Evolutionary conservation across 1,140 invertebrate species (phyloP).

Genomic region (Drusus annulatus): DNA sequence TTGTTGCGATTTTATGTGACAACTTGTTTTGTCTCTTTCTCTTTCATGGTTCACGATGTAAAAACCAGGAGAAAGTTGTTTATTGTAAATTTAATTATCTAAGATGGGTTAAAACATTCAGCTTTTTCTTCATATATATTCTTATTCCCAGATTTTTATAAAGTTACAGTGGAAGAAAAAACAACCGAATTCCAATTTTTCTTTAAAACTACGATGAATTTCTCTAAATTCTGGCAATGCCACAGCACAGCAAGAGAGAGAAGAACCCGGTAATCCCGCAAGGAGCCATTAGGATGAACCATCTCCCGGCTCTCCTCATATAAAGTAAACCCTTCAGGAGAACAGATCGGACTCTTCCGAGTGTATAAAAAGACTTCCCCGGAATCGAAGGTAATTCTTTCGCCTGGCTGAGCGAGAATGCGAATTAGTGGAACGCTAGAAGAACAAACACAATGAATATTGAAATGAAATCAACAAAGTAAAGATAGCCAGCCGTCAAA

Average conservation of each 20-base stretch:
- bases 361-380: not conserved
- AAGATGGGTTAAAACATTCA: too few species aligned
- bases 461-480: slow-evolving; percentile 21
- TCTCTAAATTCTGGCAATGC: slow-evolving; percentile 8
- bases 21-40: too few species aligned
- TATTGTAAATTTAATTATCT: too few species aligned
- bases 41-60: too few species aligned
- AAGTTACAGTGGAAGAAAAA: too few species aligned
- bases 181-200: too few species aligned
- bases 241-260: slow-evolving; percentile 5
- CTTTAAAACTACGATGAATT: not conserved
- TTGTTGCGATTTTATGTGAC: too few species aligned
- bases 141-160: too few species aligned
- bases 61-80: too few species aligned
- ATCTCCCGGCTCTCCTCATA: slow-evolving; percentile 33
- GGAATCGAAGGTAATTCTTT: slow-evolving; percentile 20
- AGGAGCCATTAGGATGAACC: slow-evolving; percentile 42
- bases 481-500: not conserved
- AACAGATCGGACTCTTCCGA: slow-evolving; percentile 19
- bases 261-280: slow-evolving; percentile 29
- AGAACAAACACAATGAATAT: not conserved
- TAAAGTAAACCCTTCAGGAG: slow-evolving; percentile 39
- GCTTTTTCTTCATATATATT: too few species aligned
- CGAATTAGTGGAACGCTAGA: not conserved
- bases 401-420: not conserved